Evolutionary conservation across 53 echinoderm and acorn worm species (phyloP).

Genomic region (Actinopyga echinites): DNA sequence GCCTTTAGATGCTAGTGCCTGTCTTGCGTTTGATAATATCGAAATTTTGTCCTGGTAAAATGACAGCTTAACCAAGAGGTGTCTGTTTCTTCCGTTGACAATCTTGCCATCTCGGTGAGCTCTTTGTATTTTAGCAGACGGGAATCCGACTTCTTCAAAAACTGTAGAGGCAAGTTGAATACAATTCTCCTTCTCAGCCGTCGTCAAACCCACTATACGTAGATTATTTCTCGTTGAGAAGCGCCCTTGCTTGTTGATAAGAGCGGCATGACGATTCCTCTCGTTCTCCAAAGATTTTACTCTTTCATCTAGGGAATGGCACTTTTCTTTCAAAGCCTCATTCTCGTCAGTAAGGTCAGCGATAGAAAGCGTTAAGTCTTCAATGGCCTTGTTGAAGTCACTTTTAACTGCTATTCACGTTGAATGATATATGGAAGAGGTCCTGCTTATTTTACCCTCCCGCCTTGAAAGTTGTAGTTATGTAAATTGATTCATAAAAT

Average conservation of each 20-base stretch:
- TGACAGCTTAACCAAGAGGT: constrained; percentile 14
- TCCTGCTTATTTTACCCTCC: too few relatives aligned
- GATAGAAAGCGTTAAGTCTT: neutral
- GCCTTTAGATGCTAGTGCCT: neutral
- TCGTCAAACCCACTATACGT: neutral
- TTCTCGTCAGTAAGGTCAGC: neutral
- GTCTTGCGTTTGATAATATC: constrained; percentile 1
- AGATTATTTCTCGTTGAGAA: constrained; percentile 4
- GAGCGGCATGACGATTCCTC: neutral
- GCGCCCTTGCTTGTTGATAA: constrained; percentile 1
- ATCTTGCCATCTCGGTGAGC: neutral
- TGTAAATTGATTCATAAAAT: too few relatives aligned
- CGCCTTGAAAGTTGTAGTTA: too few relatives aligned
- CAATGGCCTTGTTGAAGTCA: constrained; percentile 8
- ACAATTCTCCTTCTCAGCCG: neutral
- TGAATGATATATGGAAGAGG: too few relatives aligned
- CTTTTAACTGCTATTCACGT: too few relatives aligned
- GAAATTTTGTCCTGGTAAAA: neutral
- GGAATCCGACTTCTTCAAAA: constrained; percentile 7
- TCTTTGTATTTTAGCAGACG: neutral
- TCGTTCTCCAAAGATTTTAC: neutral
- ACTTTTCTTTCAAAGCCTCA: neutral
- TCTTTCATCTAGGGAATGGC: constrained; percentile 1
- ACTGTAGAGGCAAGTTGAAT: neutral
- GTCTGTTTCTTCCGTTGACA: neutral